Base-by-base conservation (phyloP, 2,113 vertebrate species). In the Tringa solitaria region DNA sequence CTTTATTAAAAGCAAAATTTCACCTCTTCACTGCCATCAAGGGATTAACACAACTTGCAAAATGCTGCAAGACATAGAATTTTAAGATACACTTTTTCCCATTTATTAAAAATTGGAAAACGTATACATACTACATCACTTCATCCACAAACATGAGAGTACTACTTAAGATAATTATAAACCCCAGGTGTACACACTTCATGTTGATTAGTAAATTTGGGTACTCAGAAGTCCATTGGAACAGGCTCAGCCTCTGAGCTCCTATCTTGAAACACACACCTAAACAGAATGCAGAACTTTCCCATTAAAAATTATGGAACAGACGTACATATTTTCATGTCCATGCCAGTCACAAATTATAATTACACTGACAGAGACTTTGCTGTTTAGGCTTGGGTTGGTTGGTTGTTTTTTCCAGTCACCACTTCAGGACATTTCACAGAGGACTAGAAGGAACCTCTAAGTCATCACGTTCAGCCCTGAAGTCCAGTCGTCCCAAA, bases 331-430 rank as follows among this genome's bases (percentile, higher is more conserved):
- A 16, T 61, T 63, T 35, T 76, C n/a, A 69, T 26, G 28, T 15
- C n/a, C 65, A 28, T 4, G 19, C 41, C 24, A 60, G 33, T 45
- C 61, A 85, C 7, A 30, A 75, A 17, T 54, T 43, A 35, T 39
- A 39, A 67, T 12, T n/a, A 53, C 4, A 5, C 10, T 18, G 27
- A 59, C 0, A 75, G 33, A 43, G 33, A 64, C 15, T 56, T 24
- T 1, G 1, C 3, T 1, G 43, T 30, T 88, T 72, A 7, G 6
- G 51, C 18, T 59, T 2, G 5, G 10, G 59, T 60, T 35, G 23
- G 9, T 24, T 24, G 50, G 50, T 30, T 54, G 18, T 46, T 3
- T 30, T 43, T 86, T 76, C 39, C 9, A 64, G 33, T 60, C 48
- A 59, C 19, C 3, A 0, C 59, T 78, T 70, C 65, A 75, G 39